Base-by-base conservation (phyloP, 2,888 invertebrate species). In the Eucriotettix oculatus region DNA sequence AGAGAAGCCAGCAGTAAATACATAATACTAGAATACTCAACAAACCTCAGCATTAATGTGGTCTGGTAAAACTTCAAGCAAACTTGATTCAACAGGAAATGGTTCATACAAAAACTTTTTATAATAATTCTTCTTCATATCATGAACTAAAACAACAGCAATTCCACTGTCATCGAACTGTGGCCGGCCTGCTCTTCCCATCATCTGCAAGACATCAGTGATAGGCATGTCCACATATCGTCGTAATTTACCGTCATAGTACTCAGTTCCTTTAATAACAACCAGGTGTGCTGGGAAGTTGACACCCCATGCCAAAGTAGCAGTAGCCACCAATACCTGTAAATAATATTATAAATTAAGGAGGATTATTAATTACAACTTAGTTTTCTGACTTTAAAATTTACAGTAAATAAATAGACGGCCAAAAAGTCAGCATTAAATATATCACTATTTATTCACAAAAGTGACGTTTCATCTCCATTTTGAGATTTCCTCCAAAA, bases 181-280 rank as follows among this genome's bases (percentile, higher is more conserved):
- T 0, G 99, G 99, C 59, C 99, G 80, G 0, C 99, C 99, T 61
- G 99, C 99, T 60, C 99, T 80, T 1, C 99, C 99, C 88, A 99
- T 98, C 99, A 99, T 99, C 76, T 99, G 99, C 61, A 99, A 77
- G 0, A 99, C 97, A 75, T 99, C 98, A 1, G 99, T 99, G 57
- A 99, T 97, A 0, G 99, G 99, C 89, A 99, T 99, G 71, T 99
- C 99, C 11, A 98, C 93, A 74, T 99, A 99, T 66, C 96, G 83
- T 71, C 93, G 90, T 42, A 85, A 85, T 73, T 98, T 97, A 1
- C 96, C 97, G 73, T 99, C 99, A 72, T 88, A 99, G 74, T 93
- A 99, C 74, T 99, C 99, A 0, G 99, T 99, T 61, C 98, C 96
- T 74, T 99, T 99, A 66, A 99, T 86, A n/a, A 99, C 87, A 0